Percentiles rank a stretch among this genome's conserved stretches.
Conservation (phyloP, 2,797 vertebrate species). For the Oreonectes daqikongensis region DNA sequence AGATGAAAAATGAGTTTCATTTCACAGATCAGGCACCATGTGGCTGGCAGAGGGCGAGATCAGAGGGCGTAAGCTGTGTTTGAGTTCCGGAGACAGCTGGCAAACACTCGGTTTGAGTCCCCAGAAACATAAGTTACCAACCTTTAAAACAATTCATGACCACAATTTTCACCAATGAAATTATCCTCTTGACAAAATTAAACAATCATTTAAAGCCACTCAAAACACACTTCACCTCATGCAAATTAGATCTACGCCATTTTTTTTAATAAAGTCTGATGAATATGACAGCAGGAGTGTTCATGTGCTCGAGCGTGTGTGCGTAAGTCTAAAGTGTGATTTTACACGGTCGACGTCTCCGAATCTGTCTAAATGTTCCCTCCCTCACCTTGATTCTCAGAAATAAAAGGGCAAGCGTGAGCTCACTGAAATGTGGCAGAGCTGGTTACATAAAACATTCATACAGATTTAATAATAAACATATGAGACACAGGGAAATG, state of each 20-base stretch:
- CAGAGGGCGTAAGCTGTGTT: conserved; percentile 43
- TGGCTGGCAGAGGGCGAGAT: conserved; percentile 30
- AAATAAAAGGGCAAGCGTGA: conserved; percentile 20
- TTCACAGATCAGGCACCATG: conserved; percentile 37
- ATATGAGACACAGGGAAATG: not conserved
- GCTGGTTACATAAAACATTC: not conserved
- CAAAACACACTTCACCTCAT: conserved; percentile 5
- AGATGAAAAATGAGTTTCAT: conserved; percentile 49
- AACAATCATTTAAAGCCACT: conserved; percentile 10
- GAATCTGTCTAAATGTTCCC: not conserved
- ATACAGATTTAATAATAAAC: not conserved
- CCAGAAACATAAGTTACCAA: not conserved
- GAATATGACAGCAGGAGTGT: not conserved
- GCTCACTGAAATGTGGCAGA: not conserved
- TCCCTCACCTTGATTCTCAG: not conserved
- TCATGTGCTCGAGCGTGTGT: not conserved
- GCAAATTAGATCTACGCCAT: not conserved
- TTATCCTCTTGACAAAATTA: conserved; percentile 10
- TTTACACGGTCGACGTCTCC: not conserved
- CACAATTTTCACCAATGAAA: not conserved
- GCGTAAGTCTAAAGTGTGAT: not conserved
- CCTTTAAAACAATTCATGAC: not conserved
- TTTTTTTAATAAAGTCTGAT: conserved; percentile 7
- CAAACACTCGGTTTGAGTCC: not conserved
- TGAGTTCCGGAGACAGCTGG: conserved; percentile 9